Evolutionary conservation across 37 sponge, comb jelly and placozoan species (phyloP).

Genomic region (Petrosia ficiformis): DNA sequence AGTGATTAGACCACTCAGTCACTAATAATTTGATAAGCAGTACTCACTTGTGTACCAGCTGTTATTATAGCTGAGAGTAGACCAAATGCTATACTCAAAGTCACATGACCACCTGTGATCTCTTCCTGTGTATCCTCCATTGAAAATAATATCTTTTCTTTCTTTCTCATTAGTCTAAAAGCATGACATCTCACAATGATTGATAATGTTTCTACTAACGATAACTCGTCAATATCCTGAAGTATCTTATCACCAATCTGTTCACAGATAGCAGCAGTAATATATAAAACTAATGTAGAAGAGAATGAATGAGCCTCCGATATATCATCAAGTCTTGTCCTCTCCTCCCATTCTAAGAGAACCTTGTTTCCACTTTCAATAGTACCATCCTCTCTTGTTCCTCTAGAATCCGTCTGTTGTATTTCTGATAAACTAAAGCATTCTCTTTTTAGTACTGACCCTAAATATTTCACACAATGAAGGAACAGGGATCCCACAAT

Average conservation of each 20-base stretch:
- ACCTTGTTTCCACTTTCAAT: no score
- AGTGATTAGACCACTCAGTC: no score
- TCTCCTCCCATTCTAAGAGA: constrained; percentile 23
- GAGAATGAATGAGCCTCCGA: background rate
- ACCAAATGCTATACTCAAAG: constrained; percentile 68
- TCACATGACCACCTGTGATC: constrained; percentile 45
- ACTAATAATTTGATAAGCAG: no score
- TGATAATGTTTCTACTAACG: constrained; percentile 4
- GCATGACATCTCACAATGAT: constrained; percentile 36
- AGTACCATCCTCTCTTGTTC: constrained; percentile 1
- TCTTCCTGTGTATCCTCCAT: background rate
- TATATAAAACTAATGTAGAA: constrained; percentile 27
- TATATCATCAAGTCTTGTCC: background rate
- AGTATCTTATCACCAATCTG: constrained; percentile 7
- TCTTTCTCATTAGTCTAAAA: background rate
- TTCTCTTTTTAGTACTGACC: background rate
- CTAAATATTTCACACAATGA: background rate
- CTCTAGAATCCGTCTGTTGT: constrained; percentile 10
- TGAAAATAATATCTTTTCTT: background rate
- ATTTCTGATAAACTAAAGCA: no score
- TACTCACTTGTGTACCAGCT: constrained; percentile 22
- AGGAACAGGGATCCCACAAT: background rate
- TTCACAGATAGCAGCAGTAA: constrained; percentile 56
- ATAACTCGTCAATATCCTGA: background rate
- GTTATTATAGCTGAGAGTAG: constrained; percentile 53